These are phyloP conservation scores for Eristalinus aeneus DNA, from an alignment of 2,888 invertebrate species.

Conservation along the genomic window DNA sequence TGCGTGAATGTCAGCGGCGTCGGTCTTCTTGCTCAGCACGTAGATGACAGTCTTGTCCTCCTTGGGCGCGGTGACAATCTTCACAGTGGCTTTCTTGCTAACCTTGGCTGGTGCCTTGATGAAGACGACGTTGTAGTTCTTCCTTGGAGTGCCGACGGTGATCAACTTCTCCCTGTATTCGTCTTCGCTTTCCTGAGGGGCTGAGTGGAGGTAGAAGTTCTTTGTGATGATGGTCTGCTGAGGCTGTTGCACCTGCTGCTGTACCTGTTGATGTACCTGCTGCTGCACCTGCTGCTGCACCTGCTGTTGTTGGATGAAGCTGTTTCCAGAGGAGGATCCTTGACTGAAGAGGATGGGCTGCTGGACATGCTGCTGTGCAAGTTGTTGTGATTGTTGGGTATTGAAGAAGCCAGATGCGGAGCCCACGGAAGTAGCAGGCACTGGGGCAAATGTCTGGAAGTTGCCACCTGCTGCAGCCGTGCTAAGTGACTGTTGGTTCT, in stretches of 20 bases:
- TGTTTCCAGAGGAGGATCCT: slow-evolving; percentile 29
- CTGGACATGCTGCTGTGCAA: background rate
- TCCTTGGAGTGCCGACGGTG: slow-evolving; percentile 78
- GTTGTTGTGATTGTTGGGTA: background rate
- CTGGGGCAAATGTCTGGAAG: slow-evolving; percentile 34
- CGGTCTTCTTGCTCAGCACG: slow-evolving; percentile 79
- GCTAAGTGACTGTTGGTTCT: slow-evolving; percentile 37
- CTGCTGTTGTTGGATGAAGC: slow-evolving; percentile 58
- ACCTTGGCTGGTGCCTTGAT: slow-evolving; percentile 79
- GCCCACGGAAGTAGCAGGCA: background rate
- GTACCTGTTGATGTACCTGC: too few species aligned
- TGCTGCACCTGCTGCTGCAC: slow-evolving; percentile 74
- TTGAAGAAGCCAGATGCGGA: slow-evolving; percentile 1
- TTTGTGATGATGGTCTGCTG: slow-evolving; percentile 78
- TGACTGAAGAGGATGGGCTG: slow-evolving; percentile 35
- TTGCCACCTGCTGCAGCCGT: slow-evolving; percentile 34
- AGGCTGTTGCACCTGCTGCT: slow-evolving; percentile 41
- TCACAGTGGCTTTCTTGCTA: slow-evolving; percentile 76
- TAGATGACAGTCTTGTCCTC: slow-evolving; percentile 81
- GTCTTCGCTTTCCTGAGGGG: slow-evolving; percentile 78
- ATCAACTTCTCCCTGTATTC: slow-evolving; percentile 78
- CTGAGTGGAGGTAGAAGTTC: slow-evolving; percentile 80
- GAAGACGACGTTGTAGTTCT: slow-evolving; percentile 80
- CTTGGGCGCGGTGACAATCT: slow-evolving; percentile 77
- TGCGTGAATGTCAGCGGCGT: slow-evolving; percentile 77